Evolutionary conservation across 2,888 invertebrate genomes (phyloP).

Genomic region (Chrysolina haemoptera): DNA sequence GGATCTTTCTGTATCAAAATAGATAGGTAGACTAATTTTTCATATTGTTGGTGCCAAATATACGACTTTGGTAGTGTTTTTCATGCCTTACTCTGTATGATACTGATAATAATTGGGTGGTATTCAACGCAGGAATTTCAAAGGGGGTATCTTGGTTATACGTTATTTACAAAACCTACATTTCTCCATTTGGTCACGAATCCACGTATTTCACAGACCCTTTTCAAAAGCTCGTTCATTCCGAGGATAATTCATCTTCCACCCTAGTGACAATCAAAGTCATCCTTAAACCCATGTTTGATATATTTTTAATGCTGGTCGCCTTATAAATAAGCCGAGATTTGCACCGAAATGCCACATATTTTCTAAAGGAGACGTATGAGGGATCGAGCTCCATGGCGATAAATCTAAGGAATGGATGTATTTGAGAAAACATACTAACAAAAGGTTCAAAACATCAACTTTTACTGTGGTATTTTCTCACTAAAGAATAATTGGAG

Average conservation of each 20-base stretch:
- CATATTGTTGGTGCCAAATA: no score
- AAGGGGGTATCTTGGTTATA: no score
- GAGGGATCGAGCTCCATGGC: not conserved
- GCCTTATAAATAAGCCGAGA: conserved; percentile 4
- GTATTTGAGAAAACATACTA: not conserved
- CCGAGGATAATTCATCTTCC: not conserved
- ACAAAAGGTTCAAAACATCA: not conserved
- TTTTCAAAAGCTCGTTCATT: not conserved
- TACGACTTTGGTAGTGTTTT: no score
- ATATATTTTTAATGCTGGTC: conserved; percentile 9
- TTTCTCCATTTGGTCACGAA: not conserved
- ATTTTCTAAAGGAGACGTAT: not conserved
- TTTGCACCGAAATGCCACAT: not conserved
- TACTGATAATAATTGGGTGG: no score
- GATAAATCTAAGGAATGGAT: not conserved
- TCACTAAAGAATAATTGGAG: no score
- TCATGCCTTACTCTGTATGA: no score
- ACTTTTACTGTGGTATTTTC: no score
- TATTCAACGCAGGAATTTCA: no score
- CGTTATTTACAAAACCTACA: no score
- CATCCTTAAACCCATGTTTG: conserved; percentile 5
- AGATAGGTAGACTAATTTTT: no score
- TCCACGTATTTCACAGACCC: not conserved
- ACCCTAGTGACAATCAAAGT: conserved; percentile 5
- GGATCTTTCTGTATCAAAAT: no score